Base-by-base conservation (phyloP, 2,888 invertebrate species). In the Abscondita cerata region DNA sequence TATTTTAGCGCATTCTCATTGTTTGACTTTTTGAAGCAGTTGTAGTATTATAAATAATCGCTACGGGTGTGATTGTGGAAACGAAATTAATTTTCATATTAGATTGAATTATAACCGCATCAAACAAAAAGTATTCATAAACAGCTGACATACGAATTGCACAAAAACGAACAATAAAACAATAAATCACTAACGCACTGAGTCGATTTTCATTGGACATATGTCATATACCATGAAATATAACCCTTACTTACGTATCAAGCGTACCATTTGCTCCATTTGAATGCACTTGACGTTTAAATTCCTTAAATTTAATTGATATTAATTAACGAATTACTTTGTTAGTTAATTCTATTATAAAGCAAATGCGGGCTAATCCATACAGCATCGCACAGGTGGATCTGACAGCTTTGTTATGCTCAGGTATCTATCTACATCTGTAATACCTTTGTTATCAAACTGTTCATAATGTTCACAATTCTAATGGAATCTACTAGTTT, bases 391-490 rank as follows among this genome's bases (percentile, higher is more conserved):
- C 68, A 66, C 70, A 70, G 71, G 69, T 74, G 72, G 59, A 64
- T 70, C 58, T 73, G 74, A 73, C 73, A 72, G 72, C 66, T 72
- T 67, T 72, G 69, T 70, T 69, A 70, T 69, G 70, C 72, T 73
- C 72, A 76, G 75, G 74, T 75, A 73, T 74, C 73, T 75, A 73
- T 74, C 73, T 70, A 70, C 66, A 73, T 70, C 70, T 70, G 71
- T 72, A 73, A 72, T 74, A 69, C 72, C 71, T 72, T 74, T 71
- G 73, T 75, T 76, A 74, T 74, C 72, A 69, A 71, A 66, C 60
- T 68, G 66, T 66, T 51, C 9, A 15, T 51, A 48, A 31, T 25
- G 47, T 25, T 67, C 68, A 61, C 62, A 40, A 59, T 52, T 65
- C 68, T 68, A 69, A 67, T 68, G 70, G 69, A 68, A 69, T 65